Evolutionary conservation across 2,797 vertebrate genomes (phyloP), one percentile per base, ranked within the genome.

Genomic region (Pachyuromys duprasi): DNA sequence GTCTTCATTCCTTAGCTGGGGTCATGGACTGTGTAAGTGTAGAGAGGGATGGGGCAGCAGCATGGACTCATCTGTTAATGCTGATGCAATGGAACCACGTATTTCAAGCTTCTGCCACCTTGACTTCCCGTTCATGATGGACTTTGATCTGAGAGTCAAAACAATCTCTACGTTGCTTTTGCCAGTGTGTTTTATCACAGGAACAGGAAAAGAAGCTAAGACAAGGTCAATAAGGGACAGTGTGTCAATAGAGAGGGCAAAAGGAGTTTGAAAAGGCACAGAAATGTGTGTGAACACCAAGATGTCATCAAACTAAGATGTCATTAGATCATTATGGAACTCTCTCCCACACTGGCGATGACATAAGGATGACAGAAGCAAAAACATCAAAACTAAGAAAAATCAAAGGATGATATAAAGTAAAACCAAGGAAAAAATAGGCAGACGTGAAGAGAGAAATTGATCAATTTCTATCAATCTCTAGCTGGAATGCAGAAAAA

Each of bases 391-490:
- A 84, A 84, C 45, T 67, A 74, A 31, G 31, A 69, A 69, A 60
- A 79, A 91, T 84, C 5, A 42, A 90, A 95, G 28, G 14, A 26
- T 94, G 65, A 72, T 83, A 3, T 39, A 86, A 86, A 31, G 14
- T 36, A 62, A 2, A 36, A 20, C 72, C 24, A 55, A 95, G 36
- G 45, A 49, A 18, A 17, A 57, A 86, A 62, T 55, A 74, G 22
- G 8, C 72, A 70, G 69, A 49, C 9, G 78, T 72, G 63, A 87
- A 82, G 31, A 90, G n/a, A 90, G 69, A 94, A 90, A 88, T 22
- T 60, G 2, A 49, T 49, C 8, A 49, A 49, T 49, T 49, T 49
- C 45, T 45, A 45, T 45, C 8, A 49, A 49, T 90, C 28, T 33
- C 36, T 65, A 65, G 55, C 5, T 89, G 36, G 78, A 87, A 84